Evolutionary conservation across 2,113 vertebrate genomes (phyloP).

Genomic region (Leucoraja erinaceus): DNA sequence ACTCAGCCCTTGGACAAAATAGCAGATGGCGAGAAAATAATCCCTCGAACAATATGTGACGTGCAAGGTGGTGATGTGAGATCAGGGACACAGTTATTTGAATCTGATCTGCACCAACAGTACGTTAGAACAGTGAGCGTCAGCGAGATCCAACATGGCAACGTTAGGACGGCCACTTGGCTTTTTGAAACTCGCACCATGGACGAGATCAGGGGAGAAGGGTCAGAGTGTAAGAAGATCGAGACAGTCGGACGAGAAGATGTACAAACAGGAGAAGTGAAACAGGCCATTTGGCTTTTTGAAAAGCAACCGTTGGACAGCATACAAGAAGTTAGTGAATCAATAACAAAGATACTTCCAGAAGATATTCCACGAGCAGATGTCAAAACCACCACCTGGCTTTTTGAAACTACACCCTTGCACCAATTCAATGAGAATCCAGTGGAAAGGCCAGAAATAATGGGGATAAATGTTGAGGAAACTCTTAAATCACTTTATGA

Average conservation of each 20-base stretch:
- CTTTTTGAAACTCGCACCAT: conserved; percentile 81
- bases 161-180: conserved; percentile 80
- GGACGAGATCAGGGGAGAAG: conserved; percentile 73
- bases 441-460: conserved; percentile 67
- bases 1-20: conserved; percentile 78
- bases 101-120: conserved; percentile 58
- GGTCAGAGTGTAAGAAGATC: conserved; percentile 66
- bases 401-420: conserved; percentile 85
- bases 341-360: conserved; percentile 43
- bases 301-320: conserved; percentile 77
- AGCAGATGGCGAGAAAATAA: conserved; percentile 57
- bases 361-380: conserved; percentile 75
- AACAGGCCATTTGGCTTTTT: conserved; percentile 82
- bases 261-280: conserved; percentile 72
- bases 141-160: conserved; percentile 77
- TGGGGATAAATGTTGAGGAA: conserved; percentile 77
- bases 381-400: conserved; percentile 79
- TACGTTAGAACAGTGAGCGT: conserved; percentile 72
- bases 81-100: conserved; percentile 67
- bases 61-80: conserved; percentile 76
- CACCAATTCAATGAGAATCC: conserved; percentile 70
- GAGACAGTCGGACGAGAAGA: conserved; percentile 73
- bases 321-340: conserved; percentile 65
- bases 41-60: conserved; percentile 61
- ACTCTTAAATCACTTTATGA: conserved; percentile 78